phyloP scores from a whole-genome alignment of 2,113 vertebrate species.

The Cebidichthys violaceus region DNA sequence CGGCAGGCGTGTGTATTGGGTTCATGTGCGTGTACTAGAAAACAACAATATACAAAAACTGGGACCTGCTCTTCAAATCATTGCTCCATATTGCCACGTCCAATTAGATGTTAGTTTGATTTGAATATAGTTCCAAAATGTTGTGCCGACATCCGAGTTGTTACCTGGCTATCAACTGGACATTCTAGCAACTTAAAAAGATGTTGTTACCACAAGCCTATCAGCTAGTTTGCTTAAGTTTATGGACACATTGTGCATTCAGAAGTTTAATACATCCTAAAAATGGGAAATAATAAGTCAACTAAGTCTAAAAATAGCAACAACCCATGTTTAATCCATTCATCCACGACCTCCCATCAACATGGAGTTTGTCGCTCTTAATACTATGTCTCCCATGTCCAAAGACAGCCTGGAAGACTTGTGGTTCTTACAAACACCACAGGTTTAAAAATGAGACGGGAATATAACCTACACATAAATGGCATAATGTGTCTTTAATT shows the following conservation, averaged over 20 bases:
- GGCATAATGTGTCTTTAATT: not conserved
- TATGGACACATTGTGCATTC: no score
- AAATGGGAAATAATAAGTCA: no score
- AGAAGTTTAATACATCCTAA: no score
- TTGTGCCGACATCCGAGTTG: not conserved
- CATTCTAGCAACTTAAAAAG: no score
- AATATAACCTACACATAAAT: not conserved
- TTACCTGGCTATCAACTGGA: no score
- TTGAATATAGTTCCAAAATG: not conserved
- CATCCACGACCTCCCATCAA: not conserved
- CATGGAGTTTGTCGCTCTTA: not conserved
- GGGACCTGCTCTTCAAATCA: not conserved
- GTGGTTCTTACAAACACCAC: not conserved
- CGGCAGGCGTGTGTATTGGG: not conserved
- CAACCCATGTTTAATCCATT: no score
- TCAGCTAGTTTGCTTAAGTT: no score
- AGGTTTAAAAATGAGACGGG: not conserved
- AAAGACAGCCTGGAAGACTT: not conserved
- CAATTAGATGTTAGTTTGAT: not conserved
- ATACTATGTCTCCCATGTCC: not conserved
- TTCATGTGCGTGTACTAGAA: not conserved
- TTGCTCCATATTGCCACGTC: not conserved
- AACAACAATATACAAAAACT: not conserved
- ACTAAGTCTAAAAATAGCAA: no score
- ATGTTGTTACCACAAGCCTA: no score